Percentiles rank a stretch among this genome's conserved stretches.
phyloP scores from a whole-genome alignment of 2,797 vertebrate species.

The Anas bahamensis region DNA sequence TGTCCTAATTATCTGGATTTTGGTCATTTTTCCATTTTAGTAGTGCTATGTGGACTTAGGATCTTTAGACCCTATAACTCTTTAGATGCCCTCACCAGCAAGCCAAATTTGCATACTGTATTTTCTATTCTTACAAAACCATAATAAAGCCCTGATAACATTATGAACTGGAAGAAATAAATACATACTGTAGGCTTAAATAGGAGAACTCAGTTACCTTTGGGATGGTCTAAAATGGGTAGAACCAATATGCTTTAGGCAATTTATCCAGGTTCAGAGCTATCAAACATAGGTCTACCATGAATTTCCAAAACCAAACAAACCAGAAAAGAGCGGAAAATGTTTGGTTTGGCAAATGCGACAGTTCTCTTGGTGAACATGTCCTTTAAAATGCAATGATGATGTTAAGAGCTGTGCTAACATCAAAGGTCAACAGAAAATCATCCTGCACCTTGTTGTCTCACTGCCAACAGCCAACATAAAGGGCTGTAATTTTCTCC shows the following conservation, averaged over 20 bases:
- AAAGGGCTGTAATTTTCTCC: not conserved
- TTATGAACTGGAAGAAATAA: not conserved
- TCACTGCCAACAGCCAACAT: not conserved
- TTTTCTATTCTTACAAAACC: not conserved
- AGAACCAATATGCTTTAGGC: not conserved
- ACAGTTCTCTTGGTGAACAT: not conserved
- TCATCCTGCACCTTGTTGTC: not conserved
- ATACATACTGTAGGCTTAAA: not conserved
- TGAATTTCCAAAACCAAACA: not conserved
- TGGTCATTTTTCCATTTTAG: not conserved
- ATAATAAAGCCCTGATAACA: not conserved
- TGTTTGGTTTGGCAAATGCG: not conserved
- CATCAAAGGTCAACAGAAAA: not conserved
- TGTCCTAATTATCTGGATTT: not conserved
- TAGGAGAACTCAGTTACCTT: not conserved
- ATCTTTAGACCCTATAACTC: not conserved
- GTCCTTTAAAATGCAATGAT: not conserved
- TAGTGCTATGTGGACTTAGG: not conserved
- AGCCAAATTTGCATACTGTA: not conserved
- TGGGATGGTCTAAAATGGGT: not conserved
- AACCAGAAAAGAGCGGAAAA: not conserved
- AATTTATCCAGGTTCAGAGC: not conserved
- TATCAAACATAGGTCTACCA: not conserved
- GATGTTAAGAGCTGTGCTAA: not conserved
- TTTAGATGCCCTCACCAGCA: not conserved